Evolutionary conservation across 2,888 invertebrate genomes (phyloP), one percentile per base, ranked within the genome.

Genomic region (Marronus borbonicus): DNA sequence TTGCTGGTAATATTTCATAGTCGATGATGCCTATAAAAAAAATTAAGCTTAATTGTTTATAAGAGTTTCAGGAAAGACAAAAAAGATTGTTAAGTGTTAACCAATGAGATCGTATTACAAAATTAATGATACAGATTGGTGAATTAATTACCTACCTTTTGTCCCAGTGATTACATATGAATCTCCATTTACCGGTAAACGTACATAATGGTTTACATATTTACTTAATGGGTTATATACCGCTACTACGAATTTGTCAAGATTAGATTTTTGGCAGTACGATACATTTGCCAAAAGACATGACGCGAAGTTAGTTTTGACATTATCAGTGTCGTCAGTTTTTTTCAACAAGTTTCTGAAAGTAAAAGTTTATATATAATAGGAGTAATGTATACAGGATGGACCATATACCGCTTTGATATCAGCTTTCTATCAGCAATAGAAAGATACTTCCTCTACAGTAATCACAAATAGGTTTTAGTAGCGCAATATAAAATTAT

Each of bases 211-310:
- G 0, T 88, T 88, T 0, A 92, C 89, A 0, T 87, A 81, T 88
- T 92, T 93, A 1, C 93, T 93, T 44, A 96, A 84, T 0, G 97
- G 96, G 88, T 97, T 98, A 44, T 89, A 89, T 14, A 89, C 84
- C 36, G 90, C 87, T 0, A 92, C 85, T 78, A 92, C 89, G 90
- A 92, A 76, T 83, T 89, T 83, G 87, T 89, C 82, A 83, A 85
- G 79, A 88, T 93, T 93, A 84, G 90, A 85, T 64, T 89, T 79
- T 14, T 87, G 83, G 82, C 94, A 94, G 74, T 90, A 89, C 76
- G 92, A 93, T 72, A 93, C 91, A 84, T 94, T 94, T 0, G 92
- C 85, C 60, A 91, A 87, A 65, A 91, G 90, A 82, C 94, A 94
- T 3, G 89, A 83, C 0, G 87, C 81, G 28, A 91, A 89, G 20